Base-by-base conservation (phyloP, 2,797 vertebrate species). In the Karalla daura region DNA sequence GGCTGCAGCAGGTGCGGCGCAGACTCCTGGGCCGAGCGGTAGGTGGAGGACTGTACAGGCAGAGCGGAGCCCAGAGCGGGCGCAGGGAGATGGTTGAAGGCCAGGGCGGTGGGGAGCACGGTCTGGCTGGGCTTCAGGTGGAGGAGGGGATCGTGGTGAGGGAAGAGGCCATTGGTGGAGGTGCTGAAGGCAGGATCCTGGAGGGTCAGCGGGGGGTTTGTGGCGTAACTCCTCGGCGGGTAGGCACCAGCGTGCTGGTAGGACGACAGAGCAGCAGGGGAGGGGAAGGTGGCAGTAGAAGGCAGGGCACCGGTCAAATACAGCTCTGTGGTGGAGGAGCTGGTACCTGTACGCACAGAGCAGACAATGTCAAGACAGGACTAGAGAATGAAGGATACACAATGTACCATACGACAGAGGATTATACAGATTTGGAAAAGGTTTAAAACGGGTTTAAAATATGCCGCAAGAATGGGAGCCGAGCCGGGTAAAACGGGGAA, bases 11-110 rank as follows among this genome's bases (percentile, higher is more conserved):
- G 97, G 78, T 99, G 98, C 36, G 98, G 97, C 13, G 98, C 98
- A n/a, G 98, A 99, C 78, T 99, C 98, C 92, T 99, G 98, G 81
- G 98, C 98, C 61, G 98, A 99, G 58, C 98, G 97, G 65, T 99
- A 99, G 0, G 98, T 99, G 69, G 98, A 99, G 55, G 98, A 99
- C 88, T 99, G 96, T 50, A 97, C 95, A 56, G 98, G 98, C 27
- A 98, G 81, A 59, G 94, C 87, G 33, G 94, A 93, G 82, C 95
- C 96, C 81, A 98, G 80, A 44, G 94, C 85, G 30, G 96, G 91
- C 71, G 92, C 85, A 80, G 96, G 92, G 47, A 99, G 92, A 77
- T 96, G 96, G 74, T 96, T 97, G 78, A 99, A 99, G 5, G 96
- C 90, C 92, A 99, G 80, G 46, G 96, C 94, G 25, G 95, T 83